Conservation (phyloP, 2,888 invertebrate genomes). For the Diploptera punctata region DNA sequence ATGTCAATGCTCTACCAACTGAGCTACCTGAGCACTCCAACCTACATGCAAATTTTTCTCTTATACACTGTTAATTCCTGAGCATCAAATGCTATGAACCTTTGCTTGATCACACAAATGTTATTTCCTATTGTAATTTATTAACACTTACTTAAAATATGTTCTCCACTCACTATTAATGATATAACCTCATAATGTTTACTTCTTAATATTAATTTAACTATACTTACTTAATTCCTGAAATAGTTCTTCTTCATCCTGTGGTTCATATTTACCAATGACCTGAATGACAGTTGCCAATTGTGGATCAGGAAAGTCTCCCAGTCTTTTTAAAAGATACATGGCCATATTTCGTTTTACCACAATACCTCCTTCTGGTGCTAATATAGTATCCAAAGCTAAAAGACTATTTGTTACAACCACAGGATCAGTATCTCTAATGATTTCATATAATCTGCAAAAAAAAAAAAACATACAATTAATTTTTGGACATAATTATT, state of each 20-base stretch:
- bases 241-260: slow-evolving; percentile 43
- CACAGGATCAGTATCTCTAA: slow-evolving; percentile 40
- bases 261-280: slow-evolving; percentile 41
- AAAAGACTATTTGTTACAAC: slow-evolving; percentile 40
- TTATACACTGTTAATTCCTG: no score
- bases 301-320: slow-evolving; percentile 41
- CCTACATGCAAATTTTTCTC: no score
- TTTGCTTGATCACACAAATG: no score
- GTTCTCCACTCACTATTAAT: no score
- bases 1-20: no score
- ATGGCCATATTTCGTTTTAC: slow-evolving; percentile 40
- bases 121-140: no score
- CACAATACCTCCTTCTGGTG: slow-evolving; percentile 43
- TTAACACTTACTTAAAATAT: no score
- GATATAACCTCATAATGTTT: no score
- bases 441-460: slow-evolving; percentile 39
- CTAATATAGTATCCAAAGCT: slow-evolving; percentile 41
- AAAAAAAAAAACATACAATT: slow-evolving; percentile 6
- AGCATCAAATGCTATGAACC: no score
- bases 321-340: slow-evolving; percentile 39
- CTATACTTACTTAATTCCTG: slow-evolving; percentile 41
- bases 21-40: no score
- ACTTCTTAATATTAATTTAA: no score
- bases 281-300: slow-evolving; percentile 43
- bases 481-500: not conserved